Evolutionary conservation across 2,113 vertebrate species (phyloP).

Genomic region (Setophaga kirtlandii): DNA sequence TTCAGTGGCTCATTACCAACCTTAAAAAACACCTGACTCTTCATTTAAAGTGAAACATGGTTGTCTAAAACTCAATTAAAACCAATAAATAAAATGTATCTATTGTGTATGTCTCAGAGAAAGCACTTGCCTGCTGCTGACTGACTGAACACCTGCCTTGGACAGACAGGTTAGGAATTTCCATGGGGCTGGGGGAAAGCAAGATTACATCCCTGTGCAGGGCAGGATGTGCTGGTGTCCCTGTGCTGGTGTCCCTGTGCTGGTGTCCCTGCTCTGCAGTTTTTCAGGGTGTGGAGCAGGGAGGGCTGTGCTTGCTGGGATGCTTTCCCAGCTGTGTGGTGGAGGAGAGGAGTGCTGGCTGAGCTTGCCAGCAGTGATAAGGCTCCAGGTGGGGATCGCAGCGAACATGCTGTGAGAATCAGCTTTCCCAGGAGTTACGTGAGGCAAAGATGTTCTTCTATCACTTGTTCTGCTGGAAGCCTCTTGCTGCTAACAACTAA

Average conservation of each 20-base stretch:
- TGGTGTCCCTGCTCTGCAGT: neutral
- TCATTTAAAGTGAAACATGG: neutral
- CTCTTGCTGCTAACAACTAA: neutral
- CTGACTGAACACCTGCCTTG: neutral
- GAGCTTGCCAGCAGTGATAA: slow-evolving; percentile 19
- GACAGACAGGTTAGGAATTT: neutral
- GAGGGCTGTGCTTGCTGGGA: neutral
- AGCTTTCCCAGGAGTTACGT: neutral
- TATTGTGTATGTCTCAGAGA: neutral
- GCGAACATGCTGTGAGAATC: neutral
- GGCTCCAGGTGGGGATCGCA: neutral
- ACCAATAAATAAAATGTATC: neutral
- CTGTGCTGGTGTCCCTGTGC: too few species aligned
- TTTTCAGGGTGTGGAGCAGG: neutral
- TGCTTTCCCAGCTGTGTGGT: neutral
- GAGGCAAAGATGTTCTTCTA: neutral
- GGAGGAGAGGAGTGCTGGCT: neutral
- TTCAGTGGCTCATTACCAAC: neutral
- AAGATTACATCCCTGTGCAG: neutral
- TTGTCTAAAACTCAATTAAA: neutral
- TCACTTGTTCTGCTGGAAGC: neutral
- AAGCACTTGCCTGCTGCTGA: neutral
- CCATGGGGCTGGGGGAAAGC: neutral
- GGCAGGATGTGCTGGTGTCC: neutral
- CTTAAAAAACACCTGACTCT: neutral